Conservation (phyloP, 1,140 invertebrate species). For the Aphelinus certus region DNA sequence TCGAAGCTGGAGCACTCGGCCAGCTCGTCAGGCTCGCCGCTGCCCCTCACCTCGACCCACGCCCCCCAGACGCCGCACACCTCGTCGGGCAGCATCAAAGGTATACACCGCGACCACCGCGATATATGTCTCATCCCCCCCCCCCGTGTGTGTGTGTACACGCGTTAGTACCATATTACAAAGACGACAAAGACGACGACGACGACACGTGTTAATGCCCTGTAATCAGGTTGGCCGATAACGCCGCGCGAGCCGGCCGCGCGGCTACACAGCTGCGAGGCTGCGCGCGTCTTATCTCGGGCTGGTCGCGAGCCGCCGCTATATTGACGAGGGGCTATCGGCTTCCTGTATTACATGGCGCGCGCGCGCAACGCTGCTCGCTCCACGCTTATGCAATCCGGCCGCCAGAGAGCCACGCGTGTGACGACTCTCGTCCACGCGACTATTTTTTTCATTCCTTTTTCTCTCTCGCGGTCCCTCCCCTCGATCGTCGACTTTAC, state of each 20-base stretch:
- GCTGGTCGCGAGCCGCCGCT: not conserved
- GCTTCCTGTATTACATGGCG: conserved; percentile 35
- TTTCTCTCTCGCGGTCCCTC: no score
- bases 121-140: not conserved
- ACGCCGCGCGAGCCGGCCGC: conserved; percentile 3
- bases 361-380: not conserved
- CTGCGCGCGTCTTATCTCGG: conserved; percentile 26
- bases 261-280: no score
- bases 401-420: not conserved
- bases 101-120: conserved; percentile 64
- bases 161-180: not conserved
- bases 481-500: no score
- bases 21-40: conserved; percentile 63
- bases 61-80: conserved; percentile 76
- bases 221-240: conserved; percentile 40
- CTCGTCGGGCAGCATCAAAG: conserved; percentile 86
- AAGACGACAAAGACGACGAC: not conserved
- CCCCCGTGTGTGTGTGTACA: not conserved
- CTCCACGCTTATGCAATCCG: no score
- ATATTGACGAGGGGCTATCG: conserved; percentile 32
- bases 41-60: conserved; percentile 62
- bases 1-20: conserved; percentile 79
- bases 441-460: no score
- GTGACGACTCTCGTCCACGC: no score
- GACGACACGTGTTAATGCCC: conserved; percentile 38